Evolutionary conservation across 2,888 invertebrate species (phyloP), one percentile per base, ranked within the genome.

Genomic region (Apamea crenata): DNA sequence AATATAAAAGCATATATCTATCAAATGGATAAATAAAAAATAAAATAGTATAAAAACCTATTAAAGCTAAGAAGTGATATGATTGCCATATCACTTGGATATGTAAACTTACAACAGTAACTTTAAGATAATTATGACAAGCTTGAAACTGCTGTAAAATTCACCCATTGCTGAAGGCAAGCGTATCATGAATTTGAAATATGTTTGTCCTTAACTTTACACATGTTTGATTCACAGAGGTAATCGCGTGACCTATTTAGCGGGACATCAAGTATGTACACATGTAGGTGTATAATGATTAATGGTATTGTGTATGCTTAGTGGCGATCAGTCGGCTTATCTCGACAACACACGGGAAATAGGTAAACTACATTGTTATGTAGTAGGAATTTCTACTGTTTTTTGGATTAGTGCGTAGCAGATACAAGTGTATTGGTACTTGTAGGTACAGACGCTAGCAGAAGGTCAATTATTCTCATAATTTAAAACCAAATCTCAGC

Each of bases 201-300:
- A 25, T 29, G 6, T 68, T 36, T 72, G 68, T 81, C 72, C 72
- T 56, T 61, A 65, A 53, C 70, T 81, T 67, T 7, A 59, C 29
- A 66, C 77, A 78, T 85, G 67, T 78, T 81, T 75, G 74, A 75
- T 85, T 75, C 82, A 73, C 66, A 36, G 61, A 29, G 63, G 53
- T 85, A 81, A 81, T 78, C 82, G 61, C 40, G 25, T 82, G 84
- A 82, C 84, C 84, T 67, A 84, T 69, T 73, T 84, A 61, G 40
- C 8, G 0, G 4, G 3, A 29, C 32, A 69, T 71, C 50, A 65
- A 74, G 16, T 74, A 78, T 32, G 16, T 63, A 63, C 3, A 32
- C 47, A 21, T 47, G n/a, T 50, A 61, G 56, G 32, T 44, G 32
- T 29, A 56, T 29, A 63, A 32, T 53, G 16, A 4, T 25, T 53